Base-by-base conservation (phyloP, 2,888 invertebrate species). In the Drosophila neotestacea region DNA sequence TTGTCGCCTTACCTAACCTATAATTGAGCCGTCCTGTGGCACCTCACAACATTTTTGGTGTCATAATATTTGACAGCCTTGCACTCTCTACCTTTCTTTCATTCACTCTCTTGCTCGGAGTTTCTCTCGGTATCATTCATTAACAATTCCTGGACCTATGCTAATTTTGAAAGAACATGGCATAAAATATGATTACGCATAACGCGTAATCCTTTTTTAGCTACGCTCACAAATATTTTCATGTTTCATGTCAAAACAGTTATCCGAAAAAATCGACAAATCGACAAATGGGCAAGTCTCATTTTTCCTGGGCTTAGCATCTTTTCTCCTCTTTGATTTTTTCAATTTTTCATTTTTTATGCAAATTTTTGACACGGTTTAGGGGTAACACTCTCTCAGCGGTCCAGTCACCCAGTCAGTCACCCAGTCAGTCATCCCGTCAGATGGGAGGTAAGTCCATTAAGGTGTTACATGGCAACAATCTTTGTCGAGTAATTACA, bases 401-500 rank as follows among this genome's bases (percentile, higher is more conserved):
- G 46, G 13, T 41, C 22, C 22, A 22, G 22, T 22, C 22, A 22
- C 22, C 22, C 22, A 22, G 22, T 22, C 22, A 22, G 22, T 22
- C 22, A 22, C 2, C 22, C 22, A 22, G 22, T 22, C 22, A 22
- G 22, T 41, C 42, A 28, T 41, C 46, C 66, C 39, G 38, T 48
- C 58, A 42, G 44, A 47, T 44, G 60, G 46, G 46, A 16, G 28
- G 41, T 55, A 73, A 64, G 77, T 84, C 83, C 88, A 80, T 88
- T 88, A 78, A 85, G 84, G 84, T 85, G 84, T 88, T 84, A 74
- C 77, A 81, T 46, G 75, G 75, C 86, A 84, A 75, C 81, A 88
- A 75, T 84, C 86, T 76, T 54, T 76, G 90, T 72, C 85, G 84
- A 89, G 90, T 90, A 90, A 88, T 88, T 90, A 89, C 88, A 79